These are phyloP conservation scores for Muschampia plurimacula DNA, from an alignment of 2,888 invertebrate genomes.

Conservation along the genomic window DNA sequence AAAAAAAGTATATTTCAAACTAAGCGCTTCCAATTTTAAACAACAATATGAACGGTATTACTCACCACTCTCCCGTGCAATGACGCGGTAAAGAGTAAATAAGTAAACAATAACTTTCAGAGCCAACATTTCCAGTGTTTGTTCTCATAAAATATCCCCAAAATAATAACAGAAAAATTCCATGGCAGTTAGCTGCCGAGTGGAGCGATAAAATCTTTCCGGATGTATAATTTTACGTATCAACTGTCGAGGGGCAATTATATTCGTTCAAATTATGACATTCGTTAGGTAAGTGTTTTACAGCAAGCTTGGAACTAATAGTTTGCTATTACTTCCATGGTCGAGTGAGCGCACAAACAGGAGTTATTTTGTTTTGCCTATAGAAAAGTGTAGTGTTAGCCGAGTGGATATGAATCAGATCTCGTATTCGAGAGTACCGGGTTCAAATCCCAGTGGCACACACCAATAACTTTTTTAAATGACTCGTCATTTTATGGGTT, in stretches of 20 bases:
- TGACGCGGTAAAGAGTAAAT: constrained; percentile 8
- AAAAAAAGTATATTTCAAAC: no score
- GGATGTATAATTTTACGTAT: constrained; percentile 44
- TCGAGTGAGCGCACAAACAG: no score
- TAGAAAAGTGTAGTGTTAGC: no score
- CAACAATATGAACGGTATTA: neutral
- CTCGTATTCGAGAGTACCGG: no score
- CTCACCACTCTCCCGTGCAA: constrained; percentile 52
- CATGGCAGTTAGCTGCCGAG: constrained; percentile 37
- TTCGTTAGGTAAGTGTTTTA: neutral
- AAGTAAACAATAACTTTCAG: constrained; percentile 31
- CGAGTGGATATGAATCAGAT: no score
- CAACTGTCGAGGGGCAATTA: constrained; percentile 28
- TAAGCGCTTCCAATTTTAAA: neutral
- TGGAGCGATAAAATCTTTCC: constrained; percentile 53
- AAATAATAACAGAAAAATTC: constrained; percentile 52
- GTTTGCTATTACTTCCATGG: neutral
- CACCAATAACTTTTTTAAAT: no score
- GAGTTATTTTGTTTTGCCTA: no score
- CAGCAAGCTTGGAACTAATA: neutral
- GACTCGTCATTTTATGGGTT: no score
- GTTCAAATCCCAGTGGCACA: no score
- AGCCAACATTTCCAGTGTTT: constrained; percentile 50
- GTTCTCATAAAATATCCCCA: constrained; percentile 45
- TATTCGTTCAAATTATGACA: constrained; percentile 27